phyloP scores from a whole-genome alignment of 2,797 vertebrate genomes.

The Hybognathus amarus region DNA sequence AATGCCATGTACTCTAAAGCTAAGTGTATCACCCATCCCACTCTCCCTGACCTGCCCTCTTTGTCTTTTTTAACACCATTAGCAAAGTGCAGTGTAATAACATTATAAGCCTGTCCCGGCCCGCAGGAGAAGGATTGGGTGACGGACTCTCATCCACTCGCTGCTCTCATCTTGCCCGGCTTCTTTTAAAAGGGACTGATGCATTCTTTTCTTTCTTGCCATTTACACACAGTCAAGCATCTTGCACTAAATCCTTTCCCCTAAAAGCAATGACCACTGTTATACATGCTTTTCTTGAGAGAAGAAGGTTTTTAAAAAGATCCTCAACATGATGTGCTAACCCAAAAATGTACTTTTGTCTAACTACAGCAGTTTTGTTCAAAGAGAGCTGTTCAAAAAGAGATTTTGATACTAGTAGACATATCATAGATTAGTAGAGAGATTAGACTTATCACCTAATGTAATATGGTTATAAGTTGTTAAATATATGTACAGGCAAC shows the following conservation, averaged over 20 bases:
- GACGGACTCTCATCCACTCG: constrained; percentile 57
- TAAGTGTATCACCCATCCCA: constrained; percentile 67
- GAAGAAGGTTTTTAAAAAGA: background rate
- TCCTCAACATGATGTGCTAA: background rate
- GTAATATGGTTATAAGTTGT: background rate
- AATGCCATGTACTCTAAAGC: constrained; percentile 66
- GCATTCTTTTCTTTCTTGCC: constrained; percentile 53
- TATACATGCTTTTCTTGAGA: background rate
- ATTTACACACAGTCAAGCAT: constrained; percentile 55
- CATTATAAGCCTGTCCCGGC: constrained; percentile 65
- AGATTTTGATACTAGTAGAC: too few relatives aligned
- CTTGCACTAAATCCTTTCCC: constrained; percentile 28
- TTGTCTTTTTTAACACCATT: constrained; percentile 77
- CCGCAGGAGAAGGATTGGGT: constrained; percentile 61
- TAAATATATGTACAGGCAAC: background rate
- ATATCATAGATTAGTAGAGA: background rate
- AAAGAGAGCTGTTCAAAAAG: background rate
- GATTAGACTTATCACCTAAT: background rate
- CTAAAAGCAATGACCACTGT: constrained; percentile 32
- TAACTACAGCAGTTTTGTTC: background rate
- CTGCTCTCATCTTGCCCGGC: constrained; percentile 58
- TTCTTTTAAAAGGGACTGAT: constrained; percentile 58
- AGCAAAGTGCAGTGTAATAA: constrained; percentile 80
- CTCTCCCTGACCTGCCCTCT: constrained; percentile 66
- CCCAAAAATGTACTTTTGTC: background rate